A percentile compares a stretch with the other conserved stretches of the same genome.
Conservation (phyloP, 2,113 vertebrate genomes). For the Panthera uncia region DNA sequence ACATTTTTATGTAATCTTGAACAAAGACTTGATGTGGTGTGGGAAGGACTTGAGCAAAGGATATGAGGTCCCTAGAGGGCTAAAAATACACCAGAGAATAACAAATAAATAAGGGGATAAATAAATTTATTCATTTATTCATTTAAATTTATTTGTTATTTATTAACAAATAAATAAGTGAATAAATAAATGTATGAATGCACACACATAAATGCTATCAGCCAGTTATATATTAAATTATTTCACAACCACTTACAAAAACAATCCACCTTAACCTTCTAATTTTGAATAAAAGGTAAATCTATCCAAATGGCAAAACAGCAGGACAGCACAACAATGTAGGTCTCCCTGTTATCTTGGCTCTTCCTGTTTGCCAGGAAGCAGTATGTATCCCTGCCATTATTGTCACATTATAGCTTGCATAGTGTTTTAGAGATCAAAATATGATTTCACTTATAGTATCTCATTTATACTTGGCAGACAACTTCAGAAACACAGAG, state of each 20-base stretch:
- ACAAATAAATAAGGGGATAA: background rate
- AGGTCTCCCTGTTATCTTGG: background rate
- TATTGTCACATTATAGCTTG: background rate
- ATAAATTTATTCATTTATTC: background rate
- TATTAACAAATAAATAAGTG: background rate
- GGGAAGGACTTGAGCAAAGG: background rate
- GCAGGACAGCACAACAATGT: background rate
- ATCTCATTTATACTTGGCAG: background rate
- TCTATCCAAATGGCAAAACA: background rate
- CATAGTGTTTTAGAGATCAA: background rate
- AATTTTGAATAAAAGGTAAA: background rate
- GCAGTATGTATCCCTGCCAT: background rate
- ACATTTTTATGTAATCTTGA: background rate
- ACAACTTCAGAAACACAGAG: background rate
- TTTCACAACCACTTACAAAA: background rate
- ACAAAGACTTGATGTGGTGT: background rate
- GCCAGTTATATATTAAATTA: background rate
- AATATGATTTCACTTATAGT: background rate
- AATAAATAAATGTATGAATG: background rate
- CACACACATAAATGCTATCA: background rate
- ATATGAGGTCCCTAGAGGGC: background rate
- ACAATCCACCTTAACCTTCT: background rate
- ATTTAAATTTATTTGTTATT: no score
- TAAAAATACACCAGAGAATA: background rate
- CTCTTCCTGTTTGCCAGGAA: background rate